Evolutionary conservation across 2,888 invertebrate species (phyloP), one percentile per base, ranked within the genome.

Genomic region (Polyommatus icarus): DNA sequence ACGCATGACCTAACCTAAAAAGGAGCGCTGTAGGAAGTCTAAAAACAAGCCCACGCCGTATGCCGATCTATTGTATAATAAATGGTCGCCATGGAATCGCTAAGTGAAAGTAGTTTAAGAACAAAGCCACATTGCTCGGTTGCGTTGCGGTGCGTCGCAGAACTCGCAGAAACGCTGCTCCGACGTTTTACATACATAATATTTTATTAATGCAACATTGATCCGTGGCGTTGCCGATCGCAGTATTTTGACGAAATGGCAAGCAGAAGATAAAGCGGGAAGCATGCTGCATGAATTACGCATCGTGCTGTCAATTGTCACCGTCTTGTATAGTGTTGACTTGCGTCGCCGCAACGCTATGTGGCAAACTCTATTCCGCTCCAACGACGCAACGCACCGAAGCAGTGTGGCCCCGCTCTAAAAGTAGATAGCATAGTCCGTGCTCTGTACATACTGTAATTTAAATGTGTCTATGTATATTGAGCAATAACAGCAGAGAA

Each of bases 61-160:
- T 79, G 78, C 80, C 79, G 79, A 81, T 80, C 77, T 76, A 80
- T 81, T 80, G 79, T 80, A 78, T 77, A 76, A 67, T 79, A 80
- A 75, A 78, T 79, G 50, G 77, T 57, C 71, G 71, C 72, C 57
- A 71, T 77, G 54, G 71, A 77, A 72, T 50, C 46, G 71, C 57
- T 40, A 57, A 77, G 77, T 79, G 79, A 79, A 80, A 78, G 80
- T 80, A 50, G 76, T 57, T 67, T 50, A 24, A 50, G 76, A 67
- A 76, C 54, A 5, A 54, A 54, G 54, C 54, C 54, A 54, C 18
- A 1, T 54, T 54, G 54, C 4, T 54, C 54, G 54, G 54, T 18
- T 54, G 54, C 18, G 18, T 5, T 18, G 54, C 18, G 54, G 54
- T 18, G 5, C 54, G 54, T 54, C 54, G 54, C 54, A 54, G 54